Evolutionary conservation across 2,888 invertebrate species (phyloP).

Genomic region (Euclidia mi): DNA sequence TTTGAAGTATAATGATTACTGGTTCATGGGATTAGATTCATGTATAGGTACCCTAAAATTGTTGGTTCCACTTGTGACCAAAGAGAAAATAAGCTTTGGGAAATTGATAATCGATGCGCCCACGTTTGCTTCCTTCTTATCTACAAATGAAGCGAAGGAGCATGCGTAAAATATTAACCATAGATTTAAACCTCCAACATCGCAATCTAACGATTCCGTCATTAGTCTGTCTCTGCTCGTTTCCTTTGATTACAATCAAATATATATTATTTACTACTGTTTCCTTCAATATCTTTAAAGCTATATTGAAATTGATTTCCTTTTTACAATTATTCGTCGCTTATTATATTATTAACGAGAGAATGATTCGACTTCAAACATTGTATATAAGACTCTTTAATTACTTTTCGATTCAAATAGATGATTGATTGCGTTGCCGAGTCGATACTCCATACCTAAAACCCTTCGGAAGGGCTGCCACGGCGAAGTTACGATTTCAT

Average conservation of each 20-base stretch:
- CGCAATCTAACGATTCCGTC: too few relatives aligned
- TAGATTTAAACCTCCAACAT: too few relatives aligned
- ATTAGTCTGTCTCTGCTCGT: too few relatives aligned
- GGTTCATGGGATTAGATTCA: too few relatives aligned
- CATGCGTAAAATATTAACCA: too few relatives aligned
- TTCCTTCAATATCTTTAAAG: conserved; percentile 13
- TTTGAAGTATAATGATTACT: too few relatives aligned
- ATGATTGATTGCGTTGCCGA: conserved; percentile 59
- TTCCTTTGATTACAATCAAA: neutral
- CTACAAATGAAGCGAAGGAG: too few relatives aligned
- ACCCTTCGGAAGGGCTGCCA: conserved; percentile 8
- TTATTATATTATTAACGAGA: conserved; percentile 48
- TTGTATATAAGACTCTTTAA: conserved; percentile 44
- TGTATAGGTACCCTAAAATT: too few relatives aligned
- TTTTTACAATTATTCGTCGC: conserved; percentile 55
- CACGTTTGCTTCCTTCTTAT: too few relatives aligned
- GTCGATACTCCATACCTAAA: conserved; percentile 32
- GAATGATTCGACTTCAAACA: conserved; percentile 46
- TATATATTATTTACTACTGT: neutral
- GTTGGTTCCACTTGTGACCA: too few relatives aligned
- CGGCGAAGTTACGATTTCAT: conserved; percentile 10
- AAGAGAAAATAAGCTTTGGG: too few relatives aligned
- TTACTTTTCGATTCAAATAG: conserved; percentile 59
- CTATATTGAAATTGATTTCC: conserved; percentile 44
- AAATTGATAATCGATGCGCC: too few relatives aligned